phyloP scores from a whole-genome alignment of 2,797 vertebrate species.

The Mormyrus proboscirostris region DNA sequence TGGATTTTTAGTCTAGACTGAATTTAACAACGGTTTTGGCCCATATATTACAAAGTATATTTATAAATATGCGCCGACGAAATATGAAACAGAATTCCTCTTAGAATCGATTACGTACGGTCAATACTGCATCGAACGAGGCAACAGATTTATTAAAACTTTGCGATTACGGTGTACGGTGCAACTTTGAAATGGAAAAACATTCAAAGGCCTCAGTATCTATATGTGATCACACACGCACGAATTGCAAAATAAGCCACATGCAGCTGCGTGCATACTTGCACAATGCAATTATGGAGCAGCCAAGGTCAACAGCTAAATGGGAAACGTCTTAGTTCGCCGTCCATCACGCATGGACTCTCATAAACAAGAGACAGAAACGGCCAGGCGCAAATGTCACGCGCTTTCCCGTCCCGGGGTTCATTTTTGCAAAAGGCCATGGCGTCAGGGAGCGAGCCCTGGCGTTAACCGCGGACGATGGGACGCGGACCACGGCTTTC shows the following conservation, averaged over 20 bases:
- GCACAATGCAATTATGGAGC: background rate
- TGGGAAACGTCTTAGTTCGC: background rate
- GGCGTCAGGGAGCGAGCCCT: background rate
- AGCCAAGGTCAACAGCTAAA: slow-evolving; percentile 1
- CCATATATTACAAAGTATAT: background rate
- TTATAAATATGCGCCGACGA: background rate
- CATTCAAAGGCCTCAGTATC: background rate
- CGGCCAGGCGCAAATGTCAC: background rate
- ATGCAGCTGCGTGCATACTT: background rate
- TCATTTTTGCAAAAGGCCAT: background rate
- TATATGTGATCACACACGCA: background rate
- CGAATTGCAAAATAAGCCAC: background rate
- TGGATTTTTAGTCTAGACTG: background rate
- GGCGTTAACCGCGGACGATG: background rate
- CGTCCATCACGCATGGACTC: background rate
- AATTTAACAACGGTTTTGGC: background rate
- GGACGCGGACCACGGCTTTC: slow-evolving; percentile 6
- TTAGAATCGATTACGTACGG: background rate
- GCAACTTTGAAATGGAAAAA: background rate
- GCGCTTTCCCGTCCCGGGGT: background rate
- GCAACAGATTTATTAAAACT: background rate
- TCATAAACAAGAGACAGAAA: background rate
- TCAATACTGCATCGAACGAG: background rate
- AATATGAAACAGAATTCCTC: background rate
- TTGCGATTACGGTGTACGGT: background rate